Evolutionary conservation across 2,797 vertebrate genomes (phyloP).

Genomic region (Sebastiscus albofasciatus): DNA sequence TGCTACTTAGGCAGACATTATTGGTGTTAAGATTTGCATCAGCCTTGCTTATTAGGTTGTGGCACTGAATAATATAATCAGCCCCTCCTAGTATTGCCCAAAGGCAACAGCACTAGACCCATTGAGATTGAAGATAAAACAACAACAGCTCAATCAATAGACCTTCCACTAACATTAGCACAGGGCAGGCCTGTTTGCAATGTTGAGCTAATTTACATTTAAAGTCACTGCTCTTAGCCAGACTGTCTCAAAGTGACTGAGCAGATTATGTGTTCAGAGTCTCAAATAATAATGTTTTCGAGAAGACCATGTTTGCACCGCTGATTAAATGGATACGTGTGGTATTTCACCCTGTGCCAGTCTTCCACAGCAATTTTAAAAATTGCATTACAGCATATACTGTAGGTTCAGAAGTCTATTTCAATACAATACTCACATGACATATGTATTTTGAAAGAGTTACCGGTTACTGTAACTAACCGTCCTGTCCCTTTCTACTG

Average conservation of each 20-base stretch:
- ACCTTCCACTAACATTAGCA: constrained; percentile 37
- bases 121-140: constrained; percentile 40
- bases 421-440: not conserved
- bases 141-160: constrained; percentile 44
- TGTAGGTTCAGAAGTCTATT: not conserved
- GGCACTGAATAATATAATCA: constrained; percentile 53
- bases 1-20: constrained; percentile 26
- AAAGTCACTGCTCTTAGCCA: constrained; percentile 22
- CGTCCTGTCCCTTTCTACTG: not conserved
- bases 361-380: not conserved
- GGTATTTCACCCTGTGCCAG: not conserved
- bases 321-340: not conserved
- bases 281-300: not conserved
- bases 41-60: constrained; percentile 50
- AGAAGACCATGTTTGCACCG: not conserved
- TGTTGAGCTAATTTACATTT: constrained; percentile 57
- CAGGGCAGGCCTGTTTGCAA: constrained; percentile 32
- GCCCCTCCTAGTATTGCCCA: not conserved
- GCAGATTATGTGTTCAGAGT: constrained; percentile 36
- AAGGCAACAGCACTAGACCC: constrained; percentile 18
- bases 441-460: not conserved
- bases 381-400: not conserved
- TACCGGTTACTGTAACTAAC: not conserved
- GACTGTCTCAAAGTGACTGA: constrained; percentile 28
- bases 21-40: constrained; percentile 55